These are phyloP conservation scores for Rhinopomastus cyanomelas DNA, from an alignment of 2,113 vertebrate species.

Conservation along the genomic window DNA sequence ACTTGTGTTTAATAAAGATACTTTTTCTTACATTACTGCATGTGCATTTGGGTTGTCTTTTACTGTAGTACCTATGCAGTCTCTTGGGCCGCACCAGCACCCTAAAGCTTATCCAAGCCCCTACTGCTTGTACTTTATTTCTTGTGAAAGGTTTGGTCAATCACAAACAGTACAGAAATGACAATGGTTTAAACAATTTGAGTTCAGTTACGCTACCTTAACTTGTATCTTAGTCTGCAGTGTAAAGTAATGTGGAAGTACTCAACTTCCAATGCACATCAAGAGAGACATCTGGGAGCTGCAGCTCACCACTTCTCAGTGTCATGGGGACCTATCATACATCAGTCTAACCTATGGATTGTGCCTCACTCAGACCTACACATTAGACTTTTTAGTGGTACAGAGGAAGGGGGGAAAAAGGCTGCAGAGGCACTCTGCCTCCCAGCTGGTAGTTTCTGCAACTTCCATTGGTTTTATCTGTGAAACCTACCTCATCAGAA, in stretches of 20 bases:
- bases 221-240: too few species aligned
- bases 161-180: background rate
- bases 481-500: background rate
- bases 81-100: background rate
- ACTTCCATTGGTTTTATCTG: background rate
- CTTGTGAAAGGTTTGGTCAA: background rate
- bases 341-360: background rate
- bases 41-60: background rate
- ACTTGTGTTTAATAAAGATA: conserved; percentile 29
- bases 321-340: background rate
- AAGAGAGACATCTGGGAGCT: background rate
- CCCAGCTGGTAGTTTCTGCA: background rate
- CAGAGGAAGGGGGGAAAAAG: background rate
- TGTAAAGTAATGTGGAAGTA: background rate
- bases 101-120: background rate
- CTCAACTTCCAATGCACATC: background rate
- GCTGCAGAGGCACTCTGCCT: background rate
- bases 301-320: background rate
- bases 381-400: background rate
- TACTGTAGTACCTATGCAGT: background rate
- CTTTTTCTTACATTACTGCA: background rate
- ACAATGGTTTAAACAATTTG: background rate
- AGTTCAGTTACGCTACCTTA: background rate
- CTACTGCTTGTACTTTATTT: background rate
- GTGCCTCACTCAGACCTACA: background rate